These are phyloP conservation scores for Drosophila pandora DNA, from an alignment of 1,140 invertebrate genomes.

Conservation along the genomic window DNA sequence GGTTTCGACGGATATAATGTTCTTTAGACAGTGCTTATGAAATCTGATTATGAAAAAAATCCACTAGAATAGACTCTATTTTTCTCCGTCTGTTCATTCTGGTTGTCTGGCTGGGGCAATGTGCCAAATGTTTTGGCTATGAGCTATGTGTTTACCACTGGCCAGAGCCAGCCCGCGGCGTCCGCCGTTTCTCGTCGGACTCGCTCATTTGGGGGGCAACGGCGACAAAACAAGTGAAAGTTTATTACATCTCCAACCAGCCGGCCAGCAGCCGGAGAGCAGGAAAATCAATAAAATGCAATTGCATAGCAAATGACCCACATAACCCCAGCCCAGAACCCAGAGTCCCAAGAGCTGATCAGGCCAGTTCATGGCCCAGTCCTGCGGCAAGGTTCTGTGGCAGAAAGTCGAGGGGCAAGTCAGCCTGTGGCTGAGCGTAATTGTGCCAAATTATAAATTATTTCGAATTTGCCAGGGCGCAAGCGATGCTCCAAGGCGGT, in stretches of 20 bases:
- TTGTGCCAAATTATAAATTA: conserved; percentile 81
- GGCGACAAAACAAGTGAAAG: conserved; percentile 77
- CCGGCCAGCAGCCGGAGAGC: conserved; percentile 3
- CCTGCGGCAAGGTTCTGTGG: conserved; percentile 27
- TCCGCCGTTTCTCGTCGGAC: conserved; percentile 14
- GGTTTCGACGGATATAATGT: too few relatives aligned
- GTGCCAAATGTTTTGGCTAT: conserved; percentile 61
- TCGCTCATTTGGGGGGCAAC: conserved; percentile 19
- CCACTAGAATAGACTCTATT: not conserved
- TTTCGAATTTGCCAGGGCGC: conserved; percentile 71
- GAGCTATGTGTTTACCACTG: conserved; percentile 70
- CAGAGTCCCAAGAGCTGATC: conserved; percentile 8
- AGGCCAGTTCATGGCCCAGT: conserved; percentile 34
- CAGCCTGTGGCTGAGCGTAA: conserved; percentile 64
- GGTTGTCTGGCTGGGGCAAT: conserved; percentile 31
- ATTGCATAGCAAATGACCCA: conserved; percentile 74
- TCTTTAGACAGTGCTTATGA: too few relatives aligned
- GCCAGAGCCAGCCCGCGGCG: conserved; percentile 19
- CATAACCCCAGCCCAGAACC: conserved; percentile 43
- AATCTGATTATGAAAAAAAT: too few relatives aligned
- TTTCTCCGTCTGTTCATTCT: conserved; percentile 15
- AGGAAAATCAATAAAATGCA: conserved; percentile 75
- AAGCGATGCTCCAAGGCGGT: conserved; percentile 49
- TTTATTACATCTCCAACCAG: conserved; percentile 60
- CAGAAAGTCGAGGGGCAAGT: conserved; percentile 28